Conservation (phyloP, 2,113 vertebrate genomes). For the Oryctolagus cuniculus region DNA sequence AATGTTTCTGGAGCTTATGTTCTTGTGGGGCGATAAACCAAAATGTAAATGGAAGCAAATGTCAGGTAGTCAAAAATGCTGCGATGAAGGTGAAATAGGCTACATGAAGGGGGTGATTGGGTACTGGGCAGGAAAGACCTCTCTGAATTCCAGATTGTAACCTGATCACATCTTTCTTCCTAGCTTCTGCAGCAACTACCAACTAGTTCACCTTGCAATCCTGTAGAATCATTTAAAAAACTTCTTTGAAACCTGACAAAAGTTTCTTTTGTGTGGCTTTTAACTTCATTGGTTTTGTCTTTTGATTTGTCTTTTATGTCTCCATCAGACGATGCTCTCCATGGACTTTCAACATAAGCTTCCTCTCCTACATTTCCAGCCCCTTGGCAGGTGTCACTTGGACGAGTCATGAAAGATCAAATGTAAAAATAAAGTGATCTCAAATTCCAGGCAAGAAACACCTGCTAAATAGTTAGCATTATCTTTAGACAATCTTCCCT, state of each 20-base stretch:
- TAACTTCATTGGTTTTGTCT: slow-evolving; percentile 8
- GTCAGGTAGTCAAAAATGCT: neutral
- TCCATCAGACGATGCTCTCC: neutral
- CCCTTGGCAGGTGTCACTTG: neutral
- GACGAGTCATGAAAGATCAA: neutral
- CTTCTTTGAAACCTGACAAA: neutral
- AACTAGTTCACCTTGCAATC: neutral
- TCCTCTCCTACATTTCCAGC: neutral
- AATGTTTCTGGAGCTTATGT: neutral
- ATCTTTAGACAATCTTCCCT: neutral
- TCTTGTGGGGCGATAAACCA: neutral
- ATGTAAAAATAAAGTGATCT: slow-evolving; percentile 42
- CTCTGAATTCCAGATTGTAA: neutral
- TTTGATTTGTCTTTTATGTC: slow-evolving; percentile 2
- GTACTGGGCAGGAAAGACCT: neutral
- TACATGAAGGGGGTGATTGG: neutral
- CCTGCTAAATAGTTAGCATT: neutral
- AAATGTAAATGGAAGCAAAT: neutral
- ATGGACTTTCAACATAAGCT: neutral
- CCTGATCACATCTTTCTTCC: neutral
- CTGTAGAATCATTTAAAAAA: neutral
- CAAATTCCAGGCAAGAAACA: slow-evolving; percentile 36
- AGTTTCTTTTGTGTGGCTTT: slow-evolving; percentile 7
- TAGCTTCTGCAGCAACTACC: neutral
- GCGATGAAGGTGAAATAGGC: neutral